These are phyloP conservation scores for Brachionichthys hirsutus DNA, from an alignment of 2,113 vertebrate species.

Conservation along the genomic window DNA sequence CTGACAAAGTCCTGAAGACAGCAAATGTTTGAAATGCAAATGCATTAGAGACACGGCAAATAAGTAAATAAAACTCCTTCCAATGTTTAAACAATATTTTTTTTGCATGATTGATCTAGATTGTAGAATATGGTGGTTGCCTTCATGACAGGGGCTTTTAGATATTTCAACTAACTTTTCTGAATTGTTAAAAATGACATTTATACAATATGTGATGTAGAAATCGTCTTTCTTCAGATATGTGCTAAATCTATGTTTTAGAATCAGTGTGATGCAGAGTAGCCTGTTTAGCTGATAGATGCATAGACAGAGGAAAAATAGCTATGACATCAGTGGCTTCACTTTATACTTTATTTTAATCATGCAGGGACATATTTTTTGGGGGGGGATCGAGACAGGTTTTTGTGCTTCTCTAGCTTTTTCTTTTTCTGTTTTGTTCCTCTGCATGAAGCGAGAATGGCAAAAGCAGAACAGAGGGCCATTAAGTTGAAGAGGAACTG, in stretches of 20 bases:
- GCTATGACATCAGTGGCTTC: conserved; percentile 51
- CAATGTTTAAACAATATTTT: too few species aligned
- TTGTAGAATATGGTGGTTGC: too few species aligned
- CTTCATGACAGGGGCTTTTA: too few species aligned
- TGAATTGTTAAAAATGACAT: too few species aligned
- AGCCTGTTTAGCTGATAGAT: conserved; percentile 68
- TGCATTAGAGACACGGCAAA: too few species aligned
- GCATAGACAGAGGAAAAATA: conserved; percentile 48
- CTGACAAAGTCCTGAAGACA: too few species aligned
- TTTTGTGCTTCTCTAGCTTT: conserved; percentile 37
- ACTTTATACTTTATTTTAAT: conserved; percentile 73
- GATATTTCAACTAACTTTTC: too few species aligned
- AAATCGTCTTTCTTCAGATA: too few species aligned
- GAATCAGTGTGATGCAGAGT: not conserved
- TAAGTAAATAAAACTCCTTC: too few species aligned
- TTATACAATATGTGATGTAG: too few species aligned
- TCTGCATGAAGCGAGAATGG: conserved; percentile 70
- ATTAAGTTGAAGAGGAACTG: conserved; percentile 73
- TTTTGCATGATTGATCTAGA: too few species aligned
- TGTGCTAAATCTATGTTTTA: conserved; percentile 35
- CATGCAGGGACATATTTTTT: conserved; percentile 68
- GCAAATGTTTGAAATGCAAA: too few species aligned
- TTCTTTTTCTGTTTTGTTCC: conserved; percentile 36
- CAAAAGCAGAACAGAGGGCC: conserved; percentile 76
- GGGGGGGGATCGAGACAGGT: conserved; percentile 50